These are phyloP conservation scores for Drosophila nigrodunni DNA, from an alignment of 1,140 invertebrate genomes.

Conservation along the genomic window DNA sequence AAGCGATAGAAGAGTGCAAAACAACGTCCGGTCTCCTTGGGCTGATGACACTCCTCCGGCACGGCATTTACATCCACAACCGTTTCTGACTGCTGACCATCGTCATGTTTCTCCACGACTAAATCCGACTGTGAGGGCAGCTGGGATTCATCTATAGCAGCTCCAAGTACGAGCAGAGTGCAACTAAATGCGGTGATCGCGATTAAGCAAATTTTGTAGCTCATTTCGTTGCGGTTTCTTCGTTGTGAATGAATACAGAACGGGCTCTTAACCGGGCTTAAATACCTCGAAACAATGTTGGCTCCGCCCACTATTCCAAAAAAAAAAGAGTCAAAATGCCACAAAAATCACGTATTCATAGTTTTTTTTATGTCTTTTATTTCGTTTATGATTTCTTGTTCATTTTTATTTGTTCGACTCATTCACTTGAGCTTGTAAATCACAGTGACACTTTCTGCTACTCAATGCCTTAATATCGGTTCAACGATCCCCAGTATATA, in stretches of 20 bases:
- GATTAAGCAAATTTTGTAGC: slow-evolving; percentile 46
- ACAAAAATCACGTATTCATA: slow-evolving; percentile 40
- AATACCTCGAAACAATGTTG: slow-evolving; percentile 43
- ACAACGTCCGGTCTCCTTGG: slow-evolving; percentile 92
- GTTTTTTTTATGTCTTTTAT: slow-evolving; percentile 37
- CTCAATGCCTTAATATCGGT: slow-evolving; percentile 59
- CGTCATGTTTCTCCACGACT: slow-evolving; percentile 57
- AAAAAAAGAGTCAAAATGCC: slow-evolving; percentile 18
- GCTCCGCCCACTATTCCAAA: background rate
- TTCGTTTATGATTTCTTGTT: slow-evolving; percentile 20
- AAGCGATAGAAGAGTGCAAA: slow-evolving; percentile 91
- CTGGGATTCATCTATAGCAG: slow-evolving; percentile 45
- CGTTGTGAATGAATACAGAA: slow-evolving; percentile 48
- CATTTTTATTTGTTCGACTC: slow-evolving; percentile 63
- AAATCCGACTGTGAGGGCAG: slow-evolving; percentile 34
- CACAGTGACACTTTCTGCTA: slow-evolving; percentile 48
- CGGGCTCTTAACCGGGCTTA: slow-evolving; percentile 47
- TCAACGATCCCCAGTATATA: slow-evolving; percentile 55
- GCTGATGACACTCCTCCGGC: slow-evolving; percentile 88
- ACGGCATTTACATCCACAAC: slow-evolving; percentile 29
- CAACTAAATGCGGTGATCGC: slow-evolving; percentile 33
- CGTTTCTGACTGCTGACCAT: background rate
- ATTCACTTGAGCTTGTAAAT: slow-evolving; percentile 68
- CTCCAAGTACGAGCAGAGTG: slow-evolving; percentile 12
- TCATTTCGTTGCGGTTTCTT: slow-evolving; percentile 57